Conservation (phyloP, 1,140 invertebrate genomes). For the Pteromalus puparum region DNA sequence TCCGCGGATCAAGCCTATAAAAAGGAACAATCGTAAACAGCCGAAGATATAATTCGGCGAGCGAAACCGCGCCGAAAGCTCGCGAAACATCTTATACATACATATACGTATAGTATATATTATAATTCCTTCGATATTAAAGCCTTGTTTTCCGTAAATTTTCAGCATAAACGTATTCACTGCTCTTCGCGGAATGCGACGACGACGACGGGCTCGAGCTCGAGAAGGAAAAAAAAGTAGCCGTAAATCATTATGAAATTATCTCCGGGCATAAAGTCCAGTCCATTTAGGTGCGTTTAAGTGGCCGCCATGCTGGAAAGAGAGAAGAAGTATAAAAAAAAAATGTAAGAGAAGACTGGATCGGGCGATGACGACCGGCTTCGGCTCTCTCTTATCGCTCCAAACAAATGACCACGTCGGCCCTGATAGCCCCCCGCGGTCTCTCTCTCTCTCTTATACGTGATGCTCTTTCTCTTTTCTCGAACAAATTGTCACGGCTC, state of each 20-base stretch:
- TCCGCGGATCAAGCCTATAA: background rate
- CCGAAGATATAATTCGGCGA: background rate
- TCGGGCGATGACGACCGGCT: conserved; percentile 35
- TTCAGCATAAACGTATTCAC: background rate
- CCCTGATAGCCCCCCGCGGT: conserved; percentile 38
- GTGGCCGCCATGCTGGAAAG: conserved; percentile 50
- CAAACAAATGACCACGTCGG: conserved; percentile 53
- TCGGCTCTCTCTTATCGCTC: conserved; percentile 50
- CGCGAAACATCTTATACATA: background rate
- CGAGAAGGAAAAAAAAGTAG: background rate
- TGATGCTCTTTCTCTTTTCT: background rate
- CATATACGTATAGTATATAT: background rate
- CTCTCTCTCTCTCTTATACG: background rate
- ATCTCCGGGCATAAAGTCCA: conserved; percentile 56
- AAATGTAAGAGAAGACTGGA: conserved; percentile 45
- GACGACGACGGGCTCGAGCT: background rate
- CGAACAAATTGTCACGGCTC: conserved; percentile 24
- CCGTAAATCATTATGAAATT: conserved; percentile 59
- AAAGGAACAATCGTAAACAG: background rate
- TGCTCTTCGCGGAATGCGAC: conserved; percentile 15
- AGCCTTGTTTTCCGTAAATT: conserved; percentile 22
- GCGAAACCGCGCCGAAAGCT: background rate
- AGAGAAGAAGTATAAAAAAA: background rate
- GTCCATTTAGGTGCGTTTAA: conserved; percentile 58
- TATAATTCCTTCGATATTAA: conserved; percentile 2